Evolutionary conservation across 2,888 invertebrate genomes (phyloP), one percentile per base, ranked within the genome.

Genomic region (Ptilodon capucinus): DNA sequence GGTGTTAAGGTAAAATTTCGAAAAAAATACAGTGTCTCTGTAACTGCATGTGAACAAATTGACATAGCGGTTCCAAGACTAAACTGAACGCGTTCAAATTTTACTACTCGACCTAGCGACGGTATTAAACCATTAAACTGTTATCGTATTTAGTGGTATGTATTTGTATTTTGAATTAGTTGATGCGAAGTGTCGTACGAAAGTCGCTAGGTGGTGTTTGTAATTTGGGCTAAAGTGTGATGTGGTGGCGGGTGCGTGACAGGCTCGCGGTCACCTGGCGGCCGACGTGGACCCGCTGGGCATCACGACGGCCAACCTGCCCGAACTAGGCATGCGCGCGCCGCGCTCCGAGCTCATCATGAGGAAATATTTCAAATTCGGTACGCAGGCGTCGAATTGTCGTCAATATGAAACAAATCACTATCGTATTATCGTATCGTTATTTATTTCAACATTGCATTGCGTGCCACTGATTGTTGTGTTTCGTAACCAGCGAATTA

Each of bases 251-350:
- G 84, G 77, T 81, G 80, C 76, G 79, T 79, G 79, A 67, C 93
- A 98, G 97, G 95, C 97, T 86, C 95, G 97, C 89, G 98, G 98
- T 81, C 98, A 98, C 93, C 95, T 97, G 92, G 95, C 97, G 76
- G 97, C 98, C 68, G 95, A 96, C 83, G 92, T 98, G 93, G 98
- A 98, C 92, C 98, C 98, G 68, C 94, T 98, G 84, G 96, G 95
- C 92, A 97, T 98, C 92, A 95, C 93, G 89, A 94, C 94, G 91
- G 93, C 93, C 78, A 93, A 93, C 83, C 92, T 93, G 87, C 91
- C 91, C 74, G 76, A 75, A 64, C 81, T 91, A 81, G 91, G 91
- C 82, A 83, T 87, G 87, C 88, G 91, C 67, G 91, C 88, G 58
- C 87, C 84, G 44, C 60, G 77, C 84, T 90, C 90, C 83, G 91